These are phyloP conservation scores for Phylloscopus trochilus DNA, from an alignment of 2,113 vertebrate species.

Conservation along the genomic window DNA sequence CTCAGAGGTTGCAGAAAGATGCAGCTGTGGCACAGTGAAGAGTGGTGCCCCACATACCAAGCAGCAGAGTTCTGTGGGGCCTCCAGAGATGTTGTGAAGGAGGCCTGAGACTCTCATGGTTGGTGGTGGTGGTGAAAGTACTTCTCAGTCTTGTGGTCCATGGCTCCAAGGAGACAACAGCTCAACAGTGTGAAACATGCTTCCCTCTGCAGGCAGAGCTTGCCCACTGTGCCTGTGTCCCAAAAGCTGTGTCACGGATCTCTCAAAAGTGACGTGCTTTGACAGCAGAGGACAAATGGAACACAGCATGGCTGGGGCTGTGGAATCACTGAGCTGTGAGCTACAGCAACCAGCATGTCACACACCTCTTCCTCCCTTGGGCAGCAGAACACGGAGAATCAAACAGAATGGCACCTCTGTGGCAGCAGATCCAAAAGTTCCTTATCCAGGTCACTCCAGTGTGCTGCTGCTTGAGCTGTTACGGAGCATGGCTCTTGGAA, in stretches of 20 bases:
- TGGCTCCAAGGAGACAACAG: not conserved
- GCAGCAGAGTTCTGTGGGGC: not conserved
- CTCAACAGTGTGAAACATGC: not conserved
- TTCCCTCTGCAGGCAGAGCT: not conserved
- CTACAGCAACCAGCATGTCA: not conserved
- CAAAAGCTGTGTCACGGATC: not conserved
- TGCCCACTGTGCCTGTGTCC: not conserved
- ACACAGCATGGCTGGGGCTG: not conserved
- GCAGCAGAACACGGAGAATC: not conserved
- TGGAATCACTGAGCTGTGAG: not conserved
- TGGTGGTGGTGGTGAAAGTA: not conserved
- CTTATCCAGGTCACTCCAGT: not conserved
- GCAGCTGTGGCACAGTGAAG: not conserved
- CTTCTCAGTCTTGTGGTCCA: not conserved
- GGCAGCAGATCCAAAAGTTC: not conserved
- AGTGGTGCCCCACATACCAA: not conserved
- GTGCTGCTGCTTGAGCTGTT: not conserved
- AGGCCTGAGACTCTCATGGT: fast-evolving
- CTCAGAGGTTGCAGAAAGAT: not conserved
- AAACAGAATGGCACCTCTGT: not conserved
- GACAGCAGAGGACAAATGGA: not conserved
- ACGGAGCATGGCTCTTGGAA: fast-evolving
- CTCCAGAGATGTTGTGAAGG: not conserved
- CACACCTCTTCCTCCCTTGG: not conserved
- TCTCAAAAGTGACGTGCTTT: not conserved